A percentile compares a stretch with the other conserved stretches of the same genome.
These are phyloP conservation scores for Heliornis fulica DNA, from an alignment of 2,113 vertebrate species.

Conservation along the genomic window DNA sequence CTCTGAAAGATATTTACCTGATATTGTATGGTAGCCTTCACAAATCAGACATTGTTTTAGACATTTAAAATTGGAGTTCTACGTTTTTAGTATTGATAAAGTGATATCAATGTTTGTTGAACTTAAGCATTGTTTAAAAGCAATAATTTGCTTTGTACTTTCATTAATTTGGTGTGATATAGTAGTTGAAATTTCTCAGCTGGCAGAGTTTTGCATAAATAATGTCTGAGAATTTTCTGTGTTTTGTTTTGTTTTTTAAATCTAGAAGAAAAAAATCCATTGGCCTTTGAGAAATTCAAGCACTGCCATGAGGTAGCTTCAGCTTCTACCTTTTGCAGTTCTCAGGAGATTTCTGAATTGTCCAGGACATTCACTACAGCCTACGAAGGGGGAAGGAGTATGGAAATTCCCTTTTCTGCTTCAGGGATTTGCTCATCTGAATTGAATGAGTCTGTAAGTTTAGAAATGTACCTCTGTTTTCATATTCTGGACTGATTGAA, in stretches of 20 bases:
- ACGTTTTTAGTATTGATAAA: background rate
- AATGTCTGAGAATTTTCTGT: background rate
- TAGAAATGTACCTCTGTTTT: background rate
- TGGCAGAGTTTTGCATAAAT: background rate
- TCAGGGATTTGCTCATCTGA: background rate
- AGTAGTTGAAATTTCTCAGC: background rate
- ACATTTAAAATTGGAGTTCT: background rate
- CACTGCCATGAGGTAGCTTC: slow-evolving; percentile 4
- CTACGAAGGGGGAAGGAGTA: background rate
- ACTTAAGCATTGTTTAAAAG: background rate
- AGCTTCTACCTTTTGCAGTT: background rate
- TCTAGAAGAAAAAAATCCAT: background rate
- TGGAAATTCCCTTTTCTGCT: background rate
- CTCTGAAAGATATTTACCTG: background rate
- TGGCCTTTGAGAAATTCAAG: background rate
- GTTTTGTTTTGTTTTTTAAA: background rate
- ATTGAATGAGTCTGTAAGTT: slow-evolving; percentile 48
- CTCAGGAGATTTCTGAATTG: background rate
- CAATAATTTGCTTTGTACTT: background rate
- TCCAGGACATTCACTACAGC: slow-evolving; percentile 44
- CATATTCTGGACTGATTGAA: background rate
- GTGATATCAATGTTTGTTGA: background rate
- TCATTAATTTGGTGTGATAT: background rate
- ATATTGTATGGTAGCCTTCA: background rate
- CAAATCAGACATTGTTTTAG: background rate